Evolutionary conservation across 2,888 invertebrate genomes (phyloP), one percentile per base, ranked within the genome.

Genomic region (Mesorhabditis spiculigera): DNA sequence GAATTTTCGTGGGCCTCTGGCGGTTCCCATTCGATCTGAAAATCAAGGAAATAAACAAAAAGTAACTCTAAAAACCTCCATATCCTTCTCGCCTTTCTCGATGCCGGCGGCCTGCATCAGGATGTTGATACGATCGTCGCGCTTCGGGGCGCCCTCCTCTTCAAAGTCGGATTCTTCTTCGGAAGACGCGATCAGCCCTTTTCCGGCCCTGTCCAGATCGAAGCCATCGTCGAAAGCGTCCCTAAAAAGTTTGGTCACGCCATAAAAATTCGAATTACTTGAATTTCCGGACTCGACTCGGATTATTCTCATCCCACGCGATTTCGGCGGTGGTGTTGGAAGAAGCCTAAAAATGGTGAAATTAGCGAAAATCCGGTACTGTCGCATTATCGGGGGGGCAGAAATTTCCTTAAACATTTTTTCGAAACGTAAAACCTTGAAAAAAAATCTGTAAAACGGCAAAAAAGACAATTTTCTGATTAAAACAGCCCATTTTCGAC

Each of bases 301-400:
- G 91, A 85, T 94, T 92, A 0, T 93, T 95, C 85, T 94, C 93
- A 86, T 98, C 97, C 97, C 97, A 97, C 0, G 95, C 95, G 44
- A 95, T 88, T 78, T 93, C 91, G 13, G 89, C 95, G 5, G 71
- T 74, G 5, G 75, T 73, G 2, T 68, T 67, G 13, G 66, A 65
- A 5, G 68, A 63, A 10, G 71, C 73, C 41, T 70, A 45, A 28
- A 63, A 67, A 28, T 28, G 28, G 28, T 28, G 28, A 28, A 28
- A 28, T 28, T 28, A 28, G 28, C 28, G 28, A 28, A 28, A 28
- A 28, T 28, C 28, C 28, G 28, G 28, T 28, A 28, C 28, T 28
- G 28, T 28, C 28, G 28, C 28, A 28, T 28, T 28, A 28, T 28
- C 28, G 28, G 28, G 28, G 28, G 28, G 28, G 28, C 61, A 70